These are phyloP conservation scores for Scortum barcoo DNA, from an alignment of 2,113 vertebrate genomes.

Conservation along the genomic window DNA sequence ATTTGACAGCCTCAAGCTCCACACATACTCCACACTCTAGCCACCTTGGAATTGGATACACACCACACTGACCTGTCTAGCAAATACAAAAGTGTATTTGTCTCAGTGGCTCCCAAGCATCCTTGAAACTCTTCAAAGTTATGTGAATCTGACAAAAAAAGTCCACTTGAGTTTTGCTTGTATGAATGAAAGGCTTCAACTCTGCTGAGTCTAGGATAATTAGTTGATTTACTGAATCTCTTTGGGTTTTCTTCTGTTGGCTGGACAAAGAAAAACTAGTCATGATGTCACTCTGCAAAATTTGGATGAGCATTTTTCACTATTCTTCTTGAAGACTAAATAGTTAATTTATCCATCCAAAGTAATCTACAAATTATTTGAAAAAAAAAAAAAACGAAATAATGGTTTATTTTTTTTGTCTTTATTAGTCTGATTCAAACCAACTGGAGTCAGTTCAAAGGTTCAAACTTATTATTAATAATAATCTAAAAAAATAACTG, in stretches of 20 bases:
- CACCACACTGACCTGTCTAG: conserved; percentile 30
- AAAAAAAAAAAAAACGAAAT: neutral
- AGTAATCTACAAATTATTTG: neutral
- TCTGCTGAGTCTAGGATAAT: neutral
- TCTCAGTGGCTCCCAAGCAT: neutral
- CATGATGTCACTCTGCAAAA: neutral
- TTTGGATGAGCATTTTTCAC: neutral
- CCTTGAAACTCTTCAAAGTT: conserved; percentile 13
- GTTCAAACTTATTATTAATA: too few relatives aligned
- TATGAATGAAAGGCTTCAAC: neutral
- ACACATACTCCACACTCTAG: conserved; percentile 26
- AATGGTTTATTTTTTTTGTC: too few relatives aligned
- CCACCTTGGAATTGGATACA: conserved; percentile 21
- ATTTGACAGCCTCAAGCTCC: conserved; percentile 56
- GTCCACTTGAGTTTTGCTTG: neutral
- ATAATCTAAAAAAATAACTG: too few relatives aligned
- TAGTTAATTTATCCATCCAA: neutral
- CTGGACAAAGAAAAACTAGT: neutral
- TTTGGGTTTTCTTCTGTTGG: neutral
- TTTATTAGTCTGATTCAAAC: too few relatives aligned
- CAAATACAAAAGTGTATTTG: neutral
- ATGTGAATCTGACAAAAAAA: conserved; percentile 2
- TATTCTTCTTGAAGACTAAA: neutral
- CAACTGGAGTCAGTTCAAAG: too few relatives aligned
- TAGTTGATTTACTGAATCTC: neutral